Conservation (phyloP, 2,888 invertebrate genomes). For the Tineola bisselliella region DNA sequence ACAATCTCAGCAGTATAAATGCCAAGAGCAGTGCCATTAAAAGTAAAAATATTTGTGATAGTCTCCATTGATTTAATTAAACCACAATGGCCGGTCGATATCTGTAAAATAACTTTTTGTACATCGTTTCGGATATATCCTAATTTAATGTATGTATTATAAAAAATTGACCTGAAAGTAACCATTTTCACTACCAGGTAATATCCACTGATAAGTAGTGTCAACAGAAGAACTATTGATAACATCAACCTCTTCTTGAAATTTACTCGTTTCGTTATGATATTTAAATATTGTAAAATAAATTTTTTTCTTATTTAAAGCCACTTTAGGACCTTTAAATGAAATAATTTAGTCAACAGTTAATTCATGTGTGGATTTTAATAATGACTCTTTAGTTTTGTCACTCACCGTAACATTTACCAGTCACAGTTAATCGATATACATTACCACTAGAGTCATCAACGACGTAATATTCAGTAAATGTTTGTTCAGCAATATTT, state of each 20-base stretch:
- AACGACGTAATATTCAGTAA: slow-evolving; percentile 50
- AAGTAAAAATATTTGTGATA: slow-evolving; percentile 40
- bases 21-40: slow-evolving; percentile 46
- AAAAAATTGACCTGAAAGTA: slow-evolving; percentile 40
- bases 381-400: no score
- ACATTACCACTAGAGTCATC: slow-evolving; percentile 42
- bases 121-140: not conserved
- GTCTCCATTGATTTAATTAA: slow-evolving; percentile 50
- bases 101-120: slow-evolving; percentile 25
- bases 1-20: slow-evolving; percentile 50
- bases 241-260: slow-evolving; percentile 18
- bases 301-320: slow-evolving; percentile 35
- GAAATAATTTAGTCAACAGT: not conserved
- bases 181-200: slow-evolving; percentile 53
- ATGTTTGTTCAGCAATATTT: slow-evolving; percentile 40
- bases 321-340: slow-evolving; percentile 42
- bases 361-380: no score
- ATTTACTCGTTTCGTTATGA: slow-evolving; percentile 39
- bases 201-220: slow-evolving; percentile 56
- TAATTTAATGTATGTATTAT: not conserved
- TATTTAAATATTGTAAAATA: slow-evolving; percentile 44
- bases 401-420: slow-evolving; percentile 45
- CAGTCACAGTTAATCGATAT: slow-evolving; percentile 43
- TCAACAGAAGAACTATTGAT: slow-evolving; percentile 46
- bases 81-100: slow-evolving; percentile 54